Evolutionary conservation across 2,888 invertebrate genomes (phyloP).

Genomic region (Leucania comma): DNA sequence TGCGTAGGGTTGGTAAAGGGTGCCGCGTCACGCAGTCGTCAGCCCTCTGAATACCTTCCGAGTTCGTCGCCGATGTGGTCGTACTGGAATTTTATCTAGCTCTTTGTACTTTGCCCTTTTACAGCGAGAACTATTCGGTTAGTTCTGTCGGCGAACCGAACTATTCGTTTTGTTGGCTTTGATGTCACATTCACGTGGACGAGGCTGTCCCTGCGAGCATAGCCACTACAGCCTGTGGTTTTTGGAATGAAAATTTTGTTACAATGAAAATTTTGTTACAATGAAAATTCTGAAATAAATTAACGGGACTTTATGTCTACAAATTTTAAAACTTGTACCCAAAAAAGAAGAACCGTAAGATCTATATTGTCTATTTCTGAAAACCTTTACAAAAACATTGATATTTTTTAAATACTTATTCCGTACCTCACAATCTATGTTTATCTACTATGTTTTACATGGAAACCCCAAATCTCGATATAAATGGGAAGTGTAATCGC

Average conservation of each 20-base stretch:
- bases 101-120: conserved; percentile 89
- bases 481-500: conserved; percentile 60
- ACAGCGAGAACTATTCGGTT: conserved; percentile 86
- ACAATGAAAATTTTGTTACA: conserved; percentile 47
- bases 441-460: conserved; percentile 6
- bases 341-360: background rate
- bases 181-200: conserved; percentile 70
- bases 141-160: conserved; percentile 83
- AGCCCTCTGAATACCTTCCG: conserved; percentile 87
- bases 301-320: background rate
- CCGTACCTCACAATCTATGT: background rate
- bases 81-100: conserved; percentile 89
- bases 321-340: background rate
- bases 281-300: conserved; percentile 37
- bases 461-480: conserved; percentile 42
- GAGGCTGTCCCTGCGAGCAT: conserved; percentile 24
- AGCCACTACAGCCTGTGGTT: conserved; percentile 29
- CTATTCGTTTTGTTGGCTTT: conserved; percentile 84
- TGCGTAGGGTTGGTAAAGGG: conserved; percentile 86
- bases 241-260: conserved; percentile 37
- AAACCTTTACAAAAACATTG: background rate
- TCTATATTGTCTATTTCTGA: background rate
- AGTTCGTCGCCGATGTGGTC: conserved; percentile 89
- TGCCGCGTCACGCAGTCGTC: conserved; percentile 84
- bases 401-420: background rate